Evolutionary conservation across 2,797 vertebrate genomes (phyloP).

Genomic region (Bufotes viridis): DNA sequence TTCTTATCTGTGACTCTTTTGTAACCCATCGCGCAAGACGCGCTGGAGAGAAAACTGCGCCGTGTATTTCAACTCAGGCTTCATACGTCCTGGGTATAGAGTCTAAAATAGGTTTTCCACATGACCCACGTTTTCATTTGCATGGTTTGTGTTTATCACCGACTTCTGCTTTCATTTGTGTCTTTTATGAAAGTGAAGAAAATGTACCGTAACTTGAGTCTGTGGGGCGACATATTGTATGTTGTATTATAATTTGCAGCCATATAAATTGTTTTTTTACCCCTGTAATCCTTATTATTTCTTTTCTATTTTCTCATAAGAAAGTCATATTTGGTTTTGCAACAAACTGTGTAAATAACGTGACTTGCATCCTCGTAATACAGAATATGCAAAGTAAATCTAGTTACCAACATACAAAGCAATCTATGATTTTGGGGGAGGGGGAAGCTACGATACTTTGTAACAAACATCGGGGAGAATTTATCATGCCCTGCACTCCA

Average conservation of each 20-base stretch:
- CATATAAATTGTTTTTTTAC: not conserved
- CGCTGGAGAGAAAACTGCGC: not conserved
- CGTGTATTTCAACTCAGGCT: not conserved
- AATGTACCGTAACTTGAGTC: not conserved
- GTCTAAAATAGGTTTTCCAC: not conserved
- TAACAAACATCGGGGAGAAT: too few species aligned
- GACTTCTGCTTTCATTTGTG: not conserved
- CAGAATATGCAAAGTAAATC: not conserved
- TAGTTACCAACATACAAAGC: not conserved
- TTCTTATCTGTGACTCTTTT: conserved; percentile 26
- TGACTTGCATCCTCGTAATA: not conserved
- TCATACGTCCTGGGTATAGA: not conserved
- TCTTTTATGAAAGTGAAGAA: not conserved
- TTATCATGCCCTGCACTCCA: too few species aligned
- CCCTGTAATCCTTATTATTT: not conserved
- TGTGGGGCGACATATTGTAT: not conserved
- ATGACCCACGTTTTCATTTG: not conserved
- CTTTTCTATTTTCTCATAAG: not conserved
- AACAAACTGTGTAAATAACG: not conserved
- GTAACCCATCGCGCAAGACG: not conserved
- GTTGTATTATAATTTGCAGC: not conserved
- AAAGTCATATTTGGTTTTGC: not conserved
- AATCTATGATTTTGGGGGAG: too few species aligned
- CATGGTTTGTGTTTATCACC: not conserved
- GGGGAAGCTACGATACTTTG: too few species aligned